phyloP scores from a whole-genome alignment of 2,113 vertebrate species.

The Hemiprocne comata region DNA sequence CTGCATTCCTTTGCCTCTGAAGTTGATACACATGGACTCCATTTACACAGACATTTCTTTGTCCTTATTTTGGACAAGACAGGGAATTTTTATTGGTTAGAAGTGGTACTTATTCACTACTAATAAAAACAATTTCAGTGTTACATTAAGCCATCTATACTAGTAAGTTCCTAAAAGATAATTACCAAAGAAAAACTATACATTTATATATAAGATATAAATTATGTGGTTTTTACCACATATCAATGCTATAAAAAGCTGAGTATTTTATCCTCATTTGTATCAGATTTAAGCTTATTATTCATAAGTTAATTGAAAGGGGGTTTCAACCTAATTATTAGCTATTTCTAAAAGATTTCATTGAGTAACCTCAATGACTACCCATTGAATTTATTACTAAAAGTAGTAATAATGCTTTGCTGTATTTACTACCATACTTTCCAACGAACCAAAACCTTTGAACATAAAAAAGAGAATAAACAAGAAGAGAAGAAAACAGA shows the following conservation, averaged over 20 bases:
- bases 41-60: not conserved
- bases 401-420: not conserved
- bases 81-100: not conserved
- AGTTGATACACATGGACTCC: not conserved
- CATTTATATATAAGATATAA: too few species aligned
- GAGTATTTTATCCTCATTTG: not conserved
- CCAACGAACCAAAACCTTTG: not conserved
- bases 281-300: not conserved
- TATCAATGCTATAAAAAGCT: not conserved
- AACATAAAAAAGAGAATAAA: not conserved
- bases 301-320: not conserved
- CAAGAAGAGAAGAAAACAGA: not conserved
- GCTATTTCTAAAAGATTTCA: not conserved
- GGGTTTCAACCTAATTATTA: not conserved
- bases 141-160: not conserved
- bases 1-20: not conserved
- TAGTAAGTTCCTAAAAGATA: not conserved
- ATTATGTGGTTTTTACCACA: not conserved
- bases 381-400: not conserved
- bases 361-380: not conserved
- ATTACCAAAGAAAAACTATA: not conserved
- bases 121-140: not conserved
- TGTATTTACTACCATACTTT: not conserved
- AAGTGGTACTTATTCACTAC: not conserved
- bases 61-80: not conserved